phyloP scores from a whole-genome alignment of 2,113 vertebrate species.

The Psilopogon haemacephalus region DNA sequence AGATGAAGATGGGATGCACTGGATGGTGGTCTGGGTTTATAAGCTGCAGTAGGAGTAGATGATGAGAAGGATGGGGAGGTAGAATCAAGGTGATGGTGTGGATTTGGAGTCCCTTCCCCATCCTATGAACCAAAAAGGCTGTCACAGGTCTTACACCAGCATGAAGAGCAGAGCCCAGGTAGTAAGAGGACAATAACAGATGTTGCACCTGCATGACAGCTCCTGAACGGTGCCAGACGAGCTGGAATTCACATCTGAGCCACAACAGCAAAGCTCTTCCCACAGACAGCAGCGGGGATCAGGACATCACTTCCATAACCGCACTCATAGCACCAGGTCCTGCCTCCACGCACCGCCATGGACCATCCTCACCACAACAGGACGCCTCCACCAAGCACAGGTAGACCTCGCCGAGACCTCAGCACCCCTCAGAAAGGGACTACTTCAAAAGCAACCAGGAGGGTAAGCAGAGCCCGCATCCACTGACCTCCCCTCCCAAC shows the following conservation, averaged over 20 bases:
- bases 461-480: not conserved
- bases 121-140: not conserved
- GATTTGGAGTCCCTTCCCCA: not conserved
- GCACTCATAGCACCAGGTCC: not conserved
- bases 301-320: not conserved
- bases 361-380: not conserved
- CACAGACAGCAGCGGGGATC: not conserved
- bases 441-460: not conserved
- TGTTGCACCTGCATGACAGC: slow-evolving; percentile 41
- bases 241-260: slow-evolving; percentile 43
- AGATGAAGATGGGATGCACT: not conserved
- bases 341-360: accelerated
- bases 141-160: not conserved
- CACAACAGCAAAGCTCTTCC: not conserved
- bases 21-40: not conserved
- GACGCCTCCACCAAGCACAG: not conserved
- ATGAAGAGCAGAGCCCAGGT: slow-evolving; percentile 16
- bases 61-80: not conserved
- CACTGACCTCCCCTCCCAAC: not conserved
- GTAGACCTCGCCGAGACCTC: not conserved
- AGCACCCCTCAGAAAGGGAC: not conserved
- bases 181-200: slow-evolving; percentile 27
- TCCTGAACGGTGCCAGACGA: not conserved
- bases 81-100: not conserved
- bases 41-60: not conserved